Evolutionary conservation across 2,888 invertebrate genomes (phyloP).

Genomic region (Drosophila prolongata): DNA sequence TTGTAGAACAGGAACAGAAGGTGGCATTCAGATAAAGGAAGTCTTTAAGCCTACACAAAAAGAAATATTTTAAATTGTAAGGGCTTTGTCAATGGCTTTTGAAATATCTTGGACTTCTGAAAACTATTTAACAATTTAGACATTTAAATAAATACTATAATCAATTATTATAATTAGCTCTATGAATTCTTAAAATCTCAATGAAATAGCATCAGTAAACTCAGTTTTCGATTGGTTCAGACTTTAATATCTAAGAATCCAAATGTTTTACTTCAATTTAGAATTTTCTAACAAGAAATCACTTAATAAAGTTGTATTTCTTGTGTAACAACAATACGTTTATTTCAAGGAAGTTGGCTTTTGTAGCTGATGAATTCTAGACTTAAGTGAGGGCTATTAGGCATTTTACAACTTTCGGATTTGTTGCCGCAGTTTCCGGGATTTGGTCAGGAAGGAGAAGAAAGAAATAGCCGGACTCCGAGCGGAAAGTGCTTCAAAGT

Average conservation of each 20-base stretch:
- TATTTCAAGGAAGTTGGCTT: not conserved
- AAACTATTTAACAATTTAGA: no score
- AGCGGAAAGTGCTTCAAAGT: slow-evolving; percentile 21
- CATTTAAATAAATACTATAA: no score
- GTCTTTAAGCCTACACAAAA: slow-evolving; percentile 15
- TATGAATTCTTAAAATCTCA: no score
- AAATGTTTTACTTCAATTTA: no score
- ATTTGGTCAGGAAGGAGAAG: slow-evolving; percentile 15
- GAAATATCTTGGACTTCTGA: no score
- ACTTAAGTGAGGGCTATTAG: slow-evolving; percentile 31
- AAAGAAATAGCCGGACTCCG: not conserved
- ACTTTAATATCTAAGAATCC: no score
- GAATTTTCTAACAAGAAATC: no score
- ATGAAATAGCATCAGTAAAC: no score
- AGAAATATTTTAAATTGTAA: slow-evolving; percentile 2
- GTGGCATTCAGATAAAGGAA: slow-evolving; percentile 18
- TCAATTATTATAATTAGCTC: no score
- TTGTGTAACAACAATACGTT: slow-evolving; percentile 1
- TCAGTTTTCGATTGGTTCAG: no score
- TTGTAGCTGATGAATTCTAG: slow-evolving; percentile 19
- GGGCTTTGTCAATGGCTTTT: no score
- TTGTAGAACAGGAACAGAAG: slow-evolving; percentile 21
- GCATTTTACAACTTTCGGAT: slow-evolving; percentile 34
- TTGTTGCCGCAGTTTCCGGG: slow-evolving; percentile 25
- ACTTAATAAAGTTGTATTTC: not conserved